Percentiles rank a stretch among this genome's conserved stretches.
These are phyloP conservation scores for Subanguina moxae DNA, from an alignment of 1,140 invertebrate genomes.

Conservation along the genomic window DNA sequence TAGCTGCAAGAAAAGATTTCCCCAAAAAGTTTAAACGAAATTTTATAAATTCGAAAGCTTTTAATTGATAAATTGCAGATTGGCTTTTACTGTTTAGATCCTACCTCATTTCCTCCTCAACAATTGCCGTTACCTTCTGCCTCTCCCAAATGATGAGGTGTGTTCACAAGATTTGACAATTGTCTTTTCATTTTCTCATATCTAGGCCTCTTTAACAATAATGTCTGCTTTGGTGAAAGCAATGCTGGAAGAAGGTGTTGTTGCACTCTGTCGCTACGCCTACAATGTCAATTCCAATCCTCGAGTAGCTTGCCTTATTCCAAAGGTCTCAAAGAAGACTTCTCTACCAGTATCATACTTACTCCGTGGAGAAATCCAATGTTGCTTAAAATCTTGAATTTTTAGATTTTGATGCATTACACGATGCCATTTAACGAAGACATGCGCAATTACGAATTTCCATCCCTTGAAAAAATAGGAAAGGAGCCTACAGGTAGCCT, in stretches of 20 bases:
- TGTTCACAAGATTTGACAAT: background rate
- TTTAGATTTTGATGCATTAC: constrained; percentile 34
- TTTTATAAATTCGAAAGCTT: no score
- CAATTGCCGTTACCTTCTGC: constrained; percentile 29
- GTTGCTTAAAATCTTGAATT: no score
- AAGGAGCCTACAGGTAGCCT: background rate
- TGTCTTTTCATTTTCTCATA: constrained; percentile 2
- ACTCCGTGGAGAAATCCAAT: background rate
- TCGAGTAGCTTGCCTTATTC: constrained; percentile 25
- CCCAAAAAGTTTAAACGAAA: no score
- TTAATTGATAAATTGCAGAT: no score
- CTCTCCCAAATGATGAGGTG: constrained; percentile 6
- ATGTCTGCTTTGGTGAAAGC: constrained; percentile 25
- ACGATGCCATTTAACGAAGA: constrained; percentile 32
- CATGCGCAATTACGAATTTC: constrained; percentile 31
- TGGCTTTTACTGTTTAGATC: constrained; percentile 20
- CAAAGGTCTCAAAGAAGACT: constrained; percentile 18
- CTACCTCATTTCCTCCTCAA: constrained; percentile 33
- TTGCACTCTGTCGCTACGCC: constrained; percentile 35
- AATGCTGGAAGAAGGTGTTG: constrained; percentile 29
- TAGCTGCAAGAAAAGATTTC: no score
- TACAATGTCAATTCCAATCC: constrained; percentile 32
- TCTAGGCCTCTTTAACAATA: constrained; percentile 15
- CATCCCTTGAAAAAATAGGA: constrained; percentile 8
- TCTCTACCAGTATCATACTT: constrained; percentile 14